Evolutionary conservation across 2,888 invertebrate species (phyloP), one percentile per base, ranked within the genome.

Genomic region (Melanophora roralis): DNA sequence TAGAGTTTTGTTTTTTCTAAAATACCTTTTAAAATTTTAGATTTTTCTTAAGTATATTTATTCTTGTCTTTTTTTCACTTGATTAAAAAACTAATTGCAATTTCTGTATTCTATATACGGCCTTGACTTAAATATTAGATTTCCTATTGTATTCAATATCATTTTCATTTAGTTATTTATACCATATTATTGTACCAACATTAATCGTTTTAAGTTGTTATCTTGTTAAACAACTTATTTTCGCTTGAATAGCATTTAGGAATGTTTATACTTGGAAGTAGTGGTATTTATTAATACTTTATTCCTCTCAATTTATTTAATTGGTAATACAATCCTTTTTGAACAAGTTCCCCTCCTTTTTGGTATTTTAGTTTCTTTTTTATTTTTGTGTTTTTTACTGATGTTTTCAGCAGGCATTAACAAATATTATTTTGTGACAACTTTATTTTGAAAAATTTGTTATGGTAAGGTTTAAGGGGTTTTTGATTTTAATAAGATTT

Each of bases 281-380:
- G n/a, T n/a, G n/a, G 32, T 45, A 43, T 23, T 38, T 19, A 55
- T 11, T 32, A 62, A 36, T 21, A 47, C 53, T 78, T 78, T 64
- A 74, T 78, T 69, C 71, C 64, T 64, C 40, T 57, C 59, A 62
- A 68, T 78, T 74, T 74, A 45, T 74, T 71, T 75, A 75, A 80
- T 80, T 75, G 71, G 79, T 80, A 71, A 80, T 34, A 40, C 71
- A 75, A 80, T 72, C 79, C 79, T 80, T 75, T 75, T 79, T 47
- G 5, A 51, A 11, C 51, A 57, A 65, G 21, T 27, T 74, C 36
- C 55, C 71, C 71, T 77, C 65, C 59, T 71, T 65, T 49, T 23
- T 69, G 55, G 38, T 40, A 1, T 43, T 23, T 21, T 2, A 2
- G 9, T 43, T 43, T n/a, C 38, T 14, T 14, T 36, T 21, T 21